Evolutionary conservation across 2,888 invertebrate species (phyloP).

Genomic region (Macrophya alboannulata): DNA sequence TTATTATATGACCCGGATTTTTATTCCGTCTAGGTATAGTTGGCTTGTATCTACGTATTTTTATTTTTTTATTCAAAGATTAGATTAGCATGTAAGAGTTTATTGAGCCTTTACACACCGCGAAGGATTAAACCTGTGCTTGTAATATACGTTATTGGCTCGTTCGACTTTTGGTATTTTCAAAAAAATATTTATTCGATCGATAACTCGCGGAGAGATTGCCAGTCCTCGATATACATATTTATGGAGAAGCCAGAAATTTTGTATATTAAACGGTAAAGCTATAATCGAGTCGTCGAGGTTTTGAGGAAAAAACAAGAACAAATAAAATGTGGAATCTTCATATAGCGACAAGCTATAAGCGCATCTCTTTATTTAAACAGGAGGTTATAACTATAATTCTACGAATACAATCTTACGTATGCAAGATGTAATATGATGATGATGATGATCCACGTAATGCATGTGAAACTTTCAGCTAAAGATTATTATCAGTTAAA

Average conservation of each 20-base stretch:
- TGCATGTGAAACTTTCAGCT: too few species aligned
- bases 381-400: background rate
- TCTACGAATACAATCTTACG: background rate
- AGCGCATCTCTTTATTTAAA: background rate
- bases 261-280: too few species aligned
- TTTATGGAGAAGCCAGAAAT: too few species aligned
- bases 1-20: background rate
- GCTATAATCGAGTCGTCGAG: too few species aligned
- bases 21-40: background rate
- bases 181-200: constrained; percentile 11
- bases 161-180: constrained; percentile 35
- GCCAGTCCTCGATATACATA: too few species aligned
- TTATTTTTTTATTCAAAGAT: constrained; percentile 1
- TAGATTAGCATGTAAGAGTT: constrained; percentile 25
- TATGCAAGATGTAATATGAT: too few species aligned
- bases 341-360: background rate
- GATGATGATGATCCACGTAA: too few species aligned
- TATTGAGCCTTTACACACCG: background rate
- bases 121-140: background rate
- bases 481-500: too few species aligned
- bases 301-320: background rate
- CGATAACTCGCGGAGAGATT: background rate
- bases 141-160: background rate
- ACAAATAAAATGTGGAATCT: background rate
- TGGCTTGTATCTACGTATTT: background rate